These are phyloP conservation scores for Crossocerus cetratus DNA, from an alignment of 2,888 invertebrate species.

Conservation along the genomic window DNA sequence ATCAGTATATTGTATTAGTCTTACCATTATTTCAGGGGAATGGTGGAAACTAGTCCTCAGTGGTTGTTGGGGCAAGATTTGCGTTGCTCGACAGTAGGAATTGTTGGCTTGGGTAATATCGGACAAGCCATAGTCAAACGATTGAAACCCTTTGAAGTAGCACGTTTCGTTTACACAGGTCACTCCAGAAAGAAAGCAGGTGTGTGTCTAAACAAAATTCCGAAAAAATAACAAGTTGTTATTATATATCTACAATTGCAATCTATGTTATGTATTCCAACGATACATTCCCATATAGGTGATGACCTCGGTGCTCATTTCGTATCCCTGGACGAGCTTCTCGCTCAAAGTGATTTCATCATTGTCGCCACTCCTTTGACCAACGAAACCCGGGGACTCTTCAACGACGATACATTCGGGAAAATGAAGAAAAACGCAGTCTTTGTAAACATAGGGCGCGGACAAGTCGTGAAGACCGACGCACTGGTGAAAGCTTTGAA, in stretches of 20 bases:
- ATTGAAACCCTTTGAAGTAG: conserved; percentile 85
- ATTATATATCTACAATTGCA: not conserved
- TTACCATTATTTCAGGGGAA: conserved; percentile 40
- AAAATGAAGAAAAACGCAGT: conserved; percentile 88
- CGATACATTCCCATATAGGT: conserved; percentile 60
- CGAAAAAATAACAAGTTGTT: too few species aligned
- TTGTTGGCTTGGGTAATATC: conserved; percentile 89
- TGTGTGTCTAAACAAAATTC: conserved; percentile 14
- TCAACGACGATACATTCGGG: conserved; percentile 82
- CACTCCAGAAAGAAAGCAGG: conserved; percentile 75
- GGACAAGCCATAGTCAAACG: conserved; percentile 87
- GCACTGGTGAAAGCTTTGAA: conserved; percentile 88
- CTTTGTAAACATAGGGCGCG: conserved; percentile 87
- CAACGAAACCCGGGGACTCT: conserved; percentile 83
- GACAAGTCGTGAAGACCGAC: conserved; percentile 88
- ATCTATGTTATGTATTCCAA: not conserved
- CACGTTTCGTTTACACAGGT: conserved; percentile 85
- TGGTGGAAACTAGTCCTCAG: conserved; percentile 83
- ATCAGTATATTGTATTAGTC: not conserved
- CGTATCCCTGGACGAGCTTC: conserved; percentile 83
- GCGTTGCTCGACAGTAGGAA: conserved; percentile 87
- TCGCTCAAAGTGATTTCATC: conserved; percentile 86
- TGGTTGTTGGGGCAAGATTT: conserved; percentile 91
- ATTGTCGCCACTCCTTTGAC: conserved; percentile 84
- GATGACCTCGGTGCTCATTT: conserved; percentile 81